phyloP scores from a whole-genome alignment of 2,888 invertebrate genomes.

The Microctonus hyperodae region DNA sequence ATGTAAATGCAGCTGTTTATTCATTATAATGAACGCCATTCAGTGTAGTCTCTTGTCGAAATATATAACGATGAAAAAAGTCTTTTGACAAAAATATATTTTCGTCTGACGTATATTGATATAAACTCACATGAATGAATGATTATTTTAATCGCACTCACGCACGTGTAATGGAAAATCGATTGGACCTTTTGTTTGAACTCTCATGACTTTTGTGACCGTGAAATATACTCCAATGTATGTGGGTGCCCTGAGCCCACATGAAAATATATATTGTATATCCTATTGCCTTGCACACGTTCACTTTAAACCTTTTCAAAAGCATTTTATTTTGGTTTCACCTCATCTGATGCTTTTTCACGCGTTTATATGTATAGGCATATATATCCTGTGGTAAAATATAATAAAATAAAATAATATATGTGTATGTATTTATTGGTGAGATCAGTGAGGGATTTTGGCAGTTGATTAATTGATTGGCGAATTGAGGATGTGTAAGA shows the following conservation, averaged over 20 bases:
- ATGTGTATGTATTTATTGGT: not conserved
- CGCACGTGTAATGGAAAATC: conserved; percentile 27
- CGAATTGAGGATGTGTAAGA: not conserved
- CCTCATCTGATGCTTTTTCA: not conserved
- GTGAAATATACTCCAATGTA: conserved; percentile 18
- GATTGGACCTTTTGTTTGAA: conserved; percentile 27
- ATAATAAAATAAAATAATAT: not conserved
- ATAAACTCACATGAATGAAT: not conserved
- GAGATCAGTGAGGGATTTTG: not conserved
- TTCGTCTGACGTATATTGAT: not conserved
- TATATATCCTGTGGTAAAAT: not conserved
- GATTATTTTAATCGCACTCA: not conserved
- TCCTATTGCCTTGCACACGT: conserved; percentile 24
- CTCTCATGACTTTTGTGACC: conserved; percentile 31
- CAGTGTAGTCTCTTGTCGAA: too few relatives aligned
- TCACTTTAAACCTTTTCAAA: not conserved
- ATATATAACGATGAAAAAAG: too few relatives aligned
- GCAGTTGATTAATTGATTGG: conserved; percentile 8
- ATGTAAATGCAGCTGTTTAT: not conserved
- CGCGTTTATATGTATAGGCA: not conserved
- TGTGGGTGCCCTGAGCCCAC: conserved; percentile 39
- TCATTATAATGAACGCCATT: too few relatives aligned
- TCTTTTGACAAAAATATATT: not conserved
- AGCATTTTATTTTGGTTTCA: not conserved
- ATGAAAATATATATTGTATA: conserved; percentile 29